These are phyloP conservation scores for Atrichornis clamosus DNA, from an alignment of 2,113 vertebrate genomes.

Conservation along the genomic window DNA sequence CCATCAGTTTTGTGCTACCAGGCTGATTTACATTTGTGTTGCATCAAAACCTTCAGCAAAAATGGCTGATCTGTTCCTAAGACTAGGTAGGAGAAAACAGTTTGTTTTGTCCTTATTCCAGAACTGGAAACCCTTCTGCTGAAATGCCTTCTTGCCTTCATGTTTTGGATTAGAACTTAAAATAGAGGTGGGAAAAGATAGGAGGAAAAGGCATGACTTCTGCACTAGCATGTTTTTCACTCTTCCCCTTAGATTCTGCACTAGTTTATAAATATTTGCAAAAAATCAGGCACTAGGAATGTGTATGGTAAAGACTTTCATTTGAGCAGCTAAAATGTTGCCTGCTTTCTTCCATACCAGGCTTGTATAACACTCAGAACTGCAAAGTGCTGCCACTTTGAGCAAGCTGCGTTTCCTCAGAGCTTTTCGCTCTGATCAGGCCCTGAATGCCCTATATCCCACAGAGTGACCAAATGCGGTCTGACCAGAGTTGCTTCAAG, in stretches of 20 bases:
- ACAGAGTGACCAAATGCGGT: neutral
- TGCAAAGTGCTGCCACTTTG: neutral
- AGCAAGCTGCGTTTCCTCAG: neutral
- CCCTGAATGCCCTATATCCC: neutral
- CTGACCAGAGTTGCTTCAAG: neutral
- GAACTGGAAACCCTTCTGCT: constrained; percentile 17
- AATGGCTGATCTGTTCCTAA: neutral
- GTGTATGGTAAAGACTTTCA: neutral
- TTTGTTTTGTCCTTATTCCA: neutral
- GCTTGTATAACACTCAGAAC: neutral
- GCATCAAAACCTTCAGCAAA: neutral
- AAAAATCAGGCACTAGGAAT: neutral
- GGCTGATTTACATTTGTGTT: neutral
- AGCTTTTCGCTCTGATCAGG: neutral
- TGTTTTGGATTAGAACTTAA: constrained; percentile 12
- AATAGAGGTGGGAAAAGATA: constrained; percentile 23
- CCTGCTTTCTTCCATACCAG: neutral
- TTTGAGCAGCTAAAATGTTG: neutral
- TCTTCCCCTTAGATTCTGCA: neutral
- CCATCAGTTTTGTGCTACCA: neutral
- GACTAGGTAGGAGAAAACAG: neutral
- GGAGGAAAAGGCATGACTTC: neutral
- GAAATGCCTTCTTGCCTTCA: neutral
- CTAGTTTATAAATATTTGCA: neutral
- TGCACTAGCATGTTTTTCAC: neutral